Percentiles rank a stretch among this genome's conserved stretches.
Evolutionary conservation across 2,888 invertebrate genomes (phyloP).

Genomic region (Tanypteryx hageni): DNA sequence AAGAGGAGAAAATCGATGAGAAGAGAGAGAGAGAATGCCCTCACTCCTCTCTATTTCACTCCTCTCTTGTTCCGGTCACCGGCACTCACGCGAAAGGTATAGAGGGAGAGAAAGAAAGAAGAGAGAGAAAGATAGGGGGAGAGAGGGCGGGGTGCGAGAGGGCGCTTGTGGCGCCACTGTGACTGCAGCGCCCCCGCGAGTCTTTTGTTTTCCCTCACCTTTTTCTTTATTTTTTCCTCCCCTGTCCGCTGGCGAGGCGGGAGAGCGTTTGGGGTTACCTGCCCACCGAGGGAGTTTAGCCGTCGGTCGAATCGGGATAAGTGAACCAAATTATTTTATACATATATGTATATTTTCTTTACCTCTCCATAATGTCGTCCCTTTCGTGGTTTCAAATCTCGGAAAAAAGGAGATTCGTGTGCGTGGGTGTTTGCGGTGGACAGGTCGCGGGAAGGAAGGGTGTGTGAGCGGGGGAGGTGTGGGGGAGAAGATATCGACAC

Average conservation of each 20-base stretch:
- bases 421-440: neutral
- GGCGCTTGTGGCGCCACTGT: neutral
- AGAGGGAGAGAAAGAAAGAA: too few species aligned
- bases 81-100: too few species aligned
- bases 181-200: conserved; percentile 1
- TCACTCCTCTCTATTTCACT: too few species aligned
- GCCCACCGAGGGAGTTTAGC: too few species aligned
- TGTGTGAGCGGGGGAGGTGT: neutral
- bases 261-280: neutral
- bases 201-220: neutral
- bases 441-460: neutral
- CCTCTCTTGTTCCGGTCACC: too few species aligned
- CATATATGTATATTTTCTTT: too few species aligned
- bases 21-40: too few species aligned
- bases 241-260: neutral
- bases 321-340: too few species aligned
- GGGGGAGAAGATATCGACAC: neutral
- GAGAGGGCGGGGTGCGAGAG: neutral
- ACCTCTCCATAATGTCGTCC: too few species aligned
- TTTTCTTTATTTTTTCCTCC: neutral
- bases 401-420: neutral
- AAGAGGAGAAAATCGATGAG: too few species aligned
- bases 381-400: neutral
- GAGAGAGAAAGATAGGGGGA: too few species aligned
- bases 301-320: too few species aligned